Base-by-base conservation (phyloP, 2,113 vertebrate species). In the Podilymbus podiceps region DNA sequence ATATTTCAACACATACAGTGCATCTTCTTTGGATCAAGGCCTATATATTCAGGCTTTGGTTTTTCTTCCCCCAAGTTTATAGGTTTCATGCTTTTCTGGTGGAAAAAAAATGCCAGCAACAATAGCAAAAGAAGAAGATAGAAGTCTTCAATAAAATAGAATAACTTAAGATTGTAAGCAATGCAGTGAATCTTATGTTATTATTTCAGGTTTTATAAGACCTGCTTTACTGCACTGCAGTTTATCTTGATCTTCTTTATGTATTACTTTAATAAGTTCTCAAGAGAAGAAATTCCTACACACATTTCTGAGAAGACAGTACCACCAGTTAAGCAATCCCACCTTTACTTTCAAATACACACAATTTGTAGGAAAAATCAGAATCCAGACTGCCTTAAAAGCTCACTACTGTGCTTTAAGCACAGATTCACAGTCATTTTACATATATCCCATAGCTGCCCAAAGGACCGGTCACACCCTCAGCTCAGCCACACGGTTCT, bases 101-200 rank as follows among this genome's bases (percentile, higher is more conserved):
- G 18, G 55, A 88, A 63, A 11, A 11, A 67, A 82, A 88, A 63
- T 10, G 83, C 5, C 31, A 92, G 60, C 40, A 83, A 77, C 5
- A 5, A 13, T 19, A 68, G 21, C 3, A 76, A 24, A 72, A 76
- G 4, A 58, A 49, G 10, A 66, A 78, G 16, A 72, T 1, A 23
- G 1, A 74, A 76, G 35, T 21, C 53, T 83, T 88, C 46, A 69
- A 15, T 53, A 78, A 88, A 69, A 66, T 0, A 22, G 18, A 5
- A 3, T 38, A 88, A 73, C 23, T 46, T 66, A 19, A 68, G 47
- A 88, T 17, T 60, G 52, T 16, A 86, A 79, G 55, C 19, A 85
- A 25, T 0, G 0, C 69, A 66, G 20, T 30, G 15, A 73, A 76
- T 31, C 18, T 76, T 49, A 30, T 0, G 7, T 22, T 88, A 59